Conservation (phyloP, 1,140 invertebrate genomes). For the Bombus pascuorum region DNA sequence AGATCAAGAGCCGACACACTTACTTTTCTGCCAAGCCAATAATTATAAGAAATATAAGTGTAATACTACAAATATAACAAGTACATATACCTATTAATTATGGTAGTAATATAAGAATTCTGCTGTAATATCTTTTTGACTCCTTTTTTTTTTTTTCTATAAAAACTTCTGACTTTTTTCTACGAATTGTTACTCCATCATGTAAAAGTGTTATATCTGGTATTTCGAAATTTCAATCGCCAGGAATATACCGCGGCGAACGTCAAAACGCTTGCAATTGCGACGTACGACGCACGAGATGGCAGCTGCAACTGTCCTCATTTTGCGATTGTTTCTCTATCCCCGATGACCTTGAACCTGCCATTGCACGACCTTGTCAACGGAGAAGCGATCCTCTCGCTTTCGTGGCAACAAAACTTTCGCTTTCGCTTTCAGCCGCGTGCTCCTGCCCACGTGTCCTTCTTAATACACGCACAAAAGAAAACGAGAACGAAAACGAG, state of each 20-base stretch:
- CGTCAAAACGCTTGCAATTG: too few relatives aligned
- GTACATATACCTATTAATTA: too few relatives aligned
- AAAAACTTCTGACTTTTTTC: too few relatives aligned
- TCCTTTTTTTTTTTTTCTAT: neutral
- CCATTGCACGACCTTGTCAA: constrained; percentile 36
- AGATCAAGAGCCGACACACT: too few relatives aligned
- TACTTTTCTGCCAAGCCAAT: too few relatives aligned
- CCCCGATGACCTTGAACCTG: constrained; percentile 40
- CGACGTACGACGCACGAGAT: neutral
- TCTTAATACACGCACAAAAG: constrained; percentile 8
- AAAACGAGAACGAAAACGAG: neutral
- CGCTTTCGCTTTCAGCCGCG: constrained; percentile 17
- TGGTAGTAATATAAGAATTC: too few relatives aligned
- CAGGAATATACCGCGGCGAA: neutral
- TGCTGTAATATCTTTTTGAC: too few relatives aligned
- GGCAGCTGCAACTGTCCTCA: neutral
- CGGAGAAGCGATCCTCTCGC: constrained; percentile 1
- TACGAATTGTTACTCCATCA: too few relatives aligned
- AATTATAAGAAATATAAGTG: too few relatives aligned
- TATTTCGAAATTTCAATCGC: constrained; percentile 5
- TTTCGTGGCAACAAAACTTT: constrained; percentile 36
- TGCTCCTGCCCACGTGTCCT: constrained; percentile 27
- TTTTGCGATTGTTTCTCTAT: constrained; percentile 22
- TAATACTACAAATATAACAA: too few relatives aligned
- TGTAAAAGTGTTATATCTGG: too few relatives aligned